Conservation (phyloP, 35 echinoderm and acorn worm species). For the Holothuria glaberrima region DNA sequence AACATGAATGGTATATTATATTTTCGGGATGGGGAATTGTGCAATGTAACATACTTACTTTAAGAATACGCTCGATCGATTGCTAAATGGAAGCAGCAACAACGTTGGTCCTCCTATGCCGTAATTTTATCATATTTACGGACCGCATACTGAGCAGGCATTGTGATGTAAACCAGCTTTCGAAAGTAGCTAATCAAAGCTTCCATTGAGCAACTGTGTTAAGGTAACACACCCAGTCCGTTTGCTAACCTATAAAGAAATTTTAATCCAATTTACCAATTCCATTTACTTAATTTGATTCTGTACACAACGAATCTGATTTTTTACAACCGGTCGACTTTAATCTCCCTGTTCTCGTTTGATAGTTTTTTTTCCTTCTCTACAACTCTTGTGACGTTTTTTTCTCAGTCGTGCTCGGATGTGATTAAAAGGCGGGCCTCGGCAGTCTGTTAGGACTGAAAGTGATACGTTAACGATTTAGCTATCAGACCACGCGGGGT, state of each 20-base stretch:
- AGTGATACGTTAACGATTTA: slow-evolving; percentile 60
- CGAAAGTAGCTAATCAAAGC: neutral
- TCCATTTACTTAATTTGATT: slow-evolving; percentile 58
- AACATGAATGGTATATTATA: too few species aligned
- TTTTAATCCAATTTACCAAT: slow-evolving; percentile 64
- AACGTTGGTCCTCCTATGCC: too few species aligned
- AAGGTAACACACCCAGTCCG: slow-evolving; percentile 10
- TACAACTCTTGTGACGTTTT: neutral
- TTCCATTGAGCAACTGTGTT: neutral
- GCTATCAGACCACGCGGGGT: slow-evolving; percentile 49
- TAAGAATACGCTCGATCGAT: too few species aligned
- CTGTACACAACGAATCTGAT: slow-evolving; percentile 34
- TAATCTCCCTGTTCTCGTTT: slow-evolving; percentile 7
- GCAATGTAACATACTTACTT: too few species aligned
- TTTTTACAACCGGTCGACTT: slow-evolving; percentile 43
- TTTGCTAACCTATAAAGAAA: slow-evolving; percentile 27
- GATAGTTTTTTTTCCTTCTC: slow-evolving; percentile 25
- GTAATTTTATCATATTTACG: too few species aligned
- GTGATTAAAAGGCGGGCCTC: slow-evolving; percentile 60
- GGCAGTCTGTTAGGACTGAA: slow-evolving; percentile 8
- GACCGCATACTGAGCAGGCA: too few species aligned
- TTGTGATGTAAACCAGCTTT: too few species aligned
- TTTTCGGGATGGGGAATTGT: too few species aligned
- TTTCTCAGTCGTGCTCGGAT: slow-evolving; percentile 27
- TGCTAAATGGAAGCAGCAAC: too few species aligned